Evolutionary conservation across 2,113 vertebrate genomes (phyloP), one percentile per base, ranked within the genome.

Genomic region (Sigmodon hispidus): DNA sequence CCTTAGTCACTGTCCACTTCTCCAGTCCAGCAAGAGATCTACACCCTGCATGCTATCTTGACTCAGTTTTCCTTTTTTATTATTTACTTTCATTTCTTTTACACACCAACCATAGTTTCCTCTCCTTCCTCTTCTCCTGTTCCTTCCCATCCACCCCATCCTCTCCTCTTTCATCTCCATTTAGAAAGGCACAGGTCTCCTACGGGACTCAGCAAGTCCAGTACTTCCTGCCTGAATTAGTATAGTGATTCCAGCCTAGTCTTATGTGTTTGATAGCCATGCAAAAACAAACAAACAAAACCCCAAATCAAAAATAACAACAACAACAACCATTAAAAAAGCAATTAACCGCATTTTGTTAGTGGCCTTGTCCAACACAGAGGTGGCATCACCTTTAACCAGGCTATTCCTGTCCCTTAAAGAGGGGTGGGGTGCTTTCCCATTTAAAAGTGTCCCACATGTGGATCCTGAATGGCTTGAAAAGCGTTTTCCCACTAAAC

Each of bases 381-480:
- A 69, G 26, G 34, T 29, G 21, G 40, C 40, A 12, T 36, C 48
- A 57, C 50, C 45, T 88, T 77, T 83, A 57, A 69, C 63, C 75
- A 9, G 24, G 10, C 59, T 24, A 31, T 12, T 26, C 36, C 19
- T 21, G 9, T 31, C 8, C 57, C 40, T 84, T 84, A 31, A 31
- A 19, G 19, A 11, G 24, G 22, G 24, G 0, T 1, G 24, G 26
- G 40, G 29, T 8, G 15, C 24, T 84, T 43, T 84, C 7, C 29
- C 59, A 34, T 45, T 36, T 67, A 34, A 50, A 86, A 50, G 63
- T 13, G 16, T 50, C 12, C 84, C 63, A 86, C 84, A 36, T 11
- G 24, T 2, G 15, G 77, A 45, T 86, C 94, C 79, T 65, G 11
- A 89, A 43, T 87, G 61, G 67, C 63, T 93, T 94, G 34, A 93